These are phyloP conservation scores for Drosophila recens DNA, from an alignment of 2,888 invertebrate genomes.

Conservation along the genomic window DNA sequence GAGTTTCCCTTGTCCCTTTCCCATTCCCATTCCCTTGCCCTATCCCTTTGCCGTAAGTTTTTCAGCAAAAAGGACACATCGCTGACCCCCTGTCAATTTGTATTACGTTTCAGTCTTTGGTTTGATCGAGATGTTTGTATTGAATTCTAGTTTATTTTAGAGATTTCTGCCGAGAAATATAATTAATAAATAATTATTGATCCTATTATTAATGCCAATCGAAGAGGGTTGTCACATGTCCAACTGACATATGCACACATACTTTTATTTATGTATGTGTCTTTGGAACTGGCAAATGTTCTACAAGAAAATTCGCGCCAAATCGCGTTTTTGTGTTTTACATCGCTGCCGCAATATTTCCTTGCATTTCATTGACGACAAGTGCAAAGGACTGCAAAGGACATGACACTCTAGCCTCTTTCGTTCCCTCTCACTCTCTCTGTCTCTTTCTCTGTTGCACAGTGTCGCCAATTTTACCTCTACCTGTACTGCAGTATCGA, in stretches of 20 bases:
- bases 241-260: neutral
- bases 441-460: slow-evolving; percentile 33
- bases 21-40: neutral
- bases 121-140: slow-evolving; percentile 5
- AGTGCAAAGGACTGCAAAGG: slow-evolving; percentile 71
- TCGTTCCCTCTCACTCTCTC: neutral
- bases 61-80: slow-evolving; percentile 28
- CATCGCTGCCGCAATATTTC: slow-evolving; percentile 61
- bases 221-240: slow-evolving; percentile 2
- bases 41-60: neutral
- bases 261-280: too few species aligned
- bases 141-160: slow-evolving; percentile 4
- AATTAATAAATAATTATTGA: slow-evolving; percentile 19
- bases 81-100: slow-evolving; percentile 34
- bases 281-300: too few species aligned
- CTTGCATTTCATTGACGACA: slow-evolving; percentile 61
- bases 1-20: slow-evolving; percentile 14
- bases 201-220: too few species aligned
- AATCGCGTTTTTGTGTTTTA: slow-evolving; percentile 75
- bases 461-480: slow-evolving; percentile 45
- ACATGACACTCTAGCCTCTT: slow-evolving; percentile 66
- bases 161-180: too few species aligned
- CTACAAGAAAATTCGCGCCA: slow-evolving; percentile 66
- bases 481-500: slow-evolving; percentile 37
- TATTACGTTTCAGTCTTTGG: slow-evolving; percentile 46